Base-by-base conservation (phyloP, 2,113 vertebrate genomes). In the Tupaia tana region DNA sequence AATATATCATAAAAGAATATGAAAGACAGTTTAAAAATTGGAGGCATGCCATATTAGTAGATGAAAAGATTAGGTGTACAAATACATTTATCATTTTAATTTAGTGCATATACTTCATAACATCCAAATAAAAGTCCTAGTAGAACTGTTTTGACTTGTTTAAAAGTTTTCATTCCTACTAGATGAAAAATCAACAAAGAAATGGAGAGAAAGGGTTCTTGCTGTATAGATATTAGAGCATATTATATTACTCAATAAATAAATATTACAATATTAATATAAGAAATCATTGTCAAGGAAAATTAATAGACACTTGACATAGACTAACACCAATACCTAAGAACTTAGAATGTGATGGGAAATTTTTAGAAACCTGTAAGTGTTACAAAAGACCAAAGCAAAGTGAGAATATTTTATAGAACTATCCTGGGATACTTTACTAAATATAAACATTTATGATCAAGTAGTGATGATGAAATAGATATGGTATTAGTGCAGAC, bases 21-120 rank as follows among this genome's bases (percentile, higher is more conserved):
- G 31, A 89, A 70, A 78, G 4, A 54, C 3, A 19, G 22, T 31
- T 86, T 81, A 59, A 34, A 74, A 85, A 73, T n/a, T 34, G 13
- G 6, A 58, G 43, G 43, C 6, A 52, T 81, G 24, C 2, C 43
- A 75, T 43, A 64, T 69, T 59, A 84, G 20, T 9, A 66, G 3
- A 64, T 70, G 24, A 63, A 91, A 80, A 63, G 29, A 54, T 29
- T 20, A 9, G 24, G 10, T 71, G 71, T 78, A 16, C 56, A 89
- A 85, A 88, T 63, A 19, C 34, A 67, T 63, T 61, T 83, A 92
- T 82, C 77, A 90, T 54, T 85, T 79, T 92, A 79, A 81, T 10
- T 80, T 75, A 86, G 59, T 78, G 31, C 2, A 20, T 67, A 52
- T 58, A 2, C 58, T 75, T 77, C 43, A 43, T 18, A 12, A 14